phyloP scores from a whole-genome alignment of 2,797 vertebrate genomes.

The Okamejei kenojei region DNA sequence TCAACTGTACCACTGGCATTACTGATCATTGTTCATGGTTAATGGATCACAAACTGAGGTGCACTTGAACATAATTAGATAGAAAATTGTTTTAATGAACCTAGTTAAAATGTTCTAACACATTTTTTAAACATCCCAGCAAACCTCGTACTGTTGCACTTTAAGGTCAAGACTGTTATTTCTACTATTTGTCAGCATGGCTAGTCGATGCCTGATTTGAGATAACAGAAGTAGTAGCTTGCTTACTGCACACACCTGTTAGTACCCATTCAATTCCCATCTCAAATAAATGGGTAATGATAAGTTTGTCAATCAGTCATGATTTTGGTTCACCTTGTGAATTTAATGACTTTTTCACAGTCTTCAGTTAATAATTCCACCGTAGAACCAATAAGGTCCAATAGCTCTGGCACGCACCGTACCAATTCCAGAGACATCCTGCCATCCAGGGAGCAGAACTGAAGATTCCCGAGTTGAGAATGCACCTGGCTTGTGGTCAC shows the following conservation, averaged over 20 bases:
- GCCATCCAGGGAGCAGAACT: constrained; percentile 47
- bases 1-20: constrained; percentile 10
- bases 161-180: constrained; percentile 15
- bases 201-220: constrained; percentile 27
- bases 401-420: constrained; percentile 81
- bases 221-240: constrained; percentile 15
- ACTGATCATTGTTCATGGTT: constrained; percentile 29
- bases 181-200: neutral
- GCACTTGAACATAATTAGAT: constrained; percentile 31
- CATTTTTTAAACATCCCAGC: constrained; percentile 32
- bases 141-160: constrained; percentile 27
- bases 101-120: constrained; percentile 29
- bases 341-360: constrained; percentile 49
- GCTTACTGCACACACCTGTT: constrained; percentile 16
- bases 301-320: constrained; percentile 12
- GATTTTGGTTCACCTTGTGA: constrained; percentile 36
- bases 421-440: constrained; percentile 79
- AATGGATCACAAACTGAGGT: constrained; percentile 32
- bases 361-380: constrained; percentile 68
- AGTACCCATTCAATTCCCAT: constrained; percentile 22
- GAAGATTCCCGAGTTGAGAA: constrained; percentile 54
- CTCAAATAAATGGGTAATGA: neutral
- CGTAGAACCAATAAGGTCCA: constrained; percentile 81
- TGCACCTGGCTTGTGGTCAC: constrained; percentile 84
- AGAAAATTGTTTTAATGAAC: constrained; percentile 34